These are phyloP conservation scores for Sorex fumeus DNA, from an alignment of 2,113 vertebrate genomes.

Conservation along the genomic window DNA sequence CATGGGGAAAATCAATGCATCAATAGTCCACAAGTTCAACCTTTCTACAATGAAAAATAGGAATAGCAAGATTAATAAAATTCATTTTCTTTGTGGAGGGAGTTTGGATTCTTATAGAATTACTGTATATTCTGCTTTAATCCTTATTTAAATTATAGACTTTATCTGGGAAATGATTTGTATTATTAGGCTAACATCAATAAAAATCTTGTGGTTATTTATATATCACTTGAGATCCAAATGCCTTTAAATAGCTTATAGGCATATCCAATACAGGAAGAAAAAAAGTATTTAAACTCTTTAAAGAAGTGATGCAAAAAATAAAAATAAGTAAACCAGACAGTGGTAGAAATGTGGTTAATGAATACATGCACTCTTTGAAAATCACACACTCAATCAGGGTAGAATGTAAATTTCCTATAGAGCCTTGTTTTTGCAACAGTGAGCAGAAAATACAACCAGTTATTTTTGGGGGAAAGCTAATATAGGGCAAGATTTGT, in stretches of 20 bases:
- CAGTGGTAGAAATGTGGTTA: not conserved
- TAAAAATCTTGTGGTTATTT: not conserved
- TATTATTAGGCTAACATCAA: not conserved
- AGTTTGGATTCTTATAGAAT: not conserved
- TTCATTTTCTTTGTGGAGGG: not conserved
- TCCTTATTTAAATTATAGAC: constrained; percentile 14
- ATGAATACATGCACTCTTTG: not conserved
- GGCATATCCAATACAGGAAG: not conserved
- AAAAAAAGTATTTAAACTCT: constrained; percentile 45
- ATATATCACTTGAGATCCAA: not conserved
- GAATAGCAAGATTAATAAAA: constrained; percentile 19
- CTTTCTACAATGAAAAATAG: not conserved
- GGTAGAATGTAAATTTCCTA: not conserved
- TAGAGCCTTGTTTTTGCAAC: not conserved
- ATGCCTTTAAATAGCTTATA: not conserved
- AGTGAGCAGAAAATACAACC: constrained; percentile 5
- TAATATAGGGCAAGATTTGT: not conserved
- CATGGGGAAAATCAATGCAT: not conserved
- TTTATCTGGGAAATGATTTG: not conserved
- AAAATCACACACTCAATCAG: not conserved
- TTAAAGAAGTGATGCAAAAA: not conserved
- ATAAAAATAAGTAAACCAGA: not conserved
- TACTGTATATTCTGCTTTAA: not conserved
- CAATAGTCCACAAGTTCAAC: not conserved
- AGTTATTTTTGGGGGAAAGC: not conserved